Base-by-base conservation (phyloP, 2,888 invertebrate species). In the Spisula subtruncata region DNA sequence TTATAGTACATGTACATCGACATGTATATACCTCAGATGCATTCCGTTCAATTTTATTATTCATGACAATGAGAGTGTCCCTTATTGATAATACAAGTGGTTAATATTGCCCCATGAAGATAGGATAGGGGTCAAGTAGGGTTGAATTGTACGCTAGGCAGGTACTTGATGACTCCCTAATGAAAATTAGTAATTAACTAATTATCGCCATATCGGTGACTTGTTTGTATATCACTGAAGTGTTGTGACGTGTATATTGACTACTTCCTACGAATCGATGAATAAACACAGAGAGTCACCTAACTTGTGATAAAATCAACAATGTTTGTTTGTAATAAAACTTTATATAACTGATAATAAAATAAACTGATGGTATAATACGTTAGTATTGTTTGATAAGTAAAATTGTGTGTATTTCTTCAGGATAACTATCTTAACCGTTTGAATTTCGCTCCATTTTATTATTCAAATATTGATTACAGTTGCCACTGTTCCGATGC, bases 241-340 rank as follows among this genome's bases (percentile, higher is more conserved):
- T 32, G 75, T 35, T 75, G 16, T 35, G 75, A 75, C 75, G 32
- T 32, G 16, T 66, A 66, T 66, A 75, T 14, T 71, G 35, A 16
- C 75, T 75, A 75, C 35, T 18, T 35, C 1, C 16, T 32, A 35
- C 12, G 32, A 35, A 18, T 8, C 35, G 4, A 20, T 32, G 35
- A 32, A 18, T 75, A 75, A 75, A 75, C 32, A 60, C n/a, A 25
- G 71, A 29, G 1, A 16, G 75, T 12, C 35, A 82, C n/a, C 20
- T 82, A 29, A 54, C 32, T 82, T 56, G 82, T 82, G 35, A 51
- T 56, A 82, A 51, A 82, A 32, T 82, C 54, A 56, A 82, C 54
- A 54, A 29, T 29, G 18, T 25, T 51, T 25, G 29, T 29, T 82
- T 51, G 32, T 54, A 48, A 51, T 51, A 35, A 75, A 75, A 75